Evolutionary conservation across 2,113 vertebrate species (phyloP).

Genomic region (Enhydra lutris): DNA sequence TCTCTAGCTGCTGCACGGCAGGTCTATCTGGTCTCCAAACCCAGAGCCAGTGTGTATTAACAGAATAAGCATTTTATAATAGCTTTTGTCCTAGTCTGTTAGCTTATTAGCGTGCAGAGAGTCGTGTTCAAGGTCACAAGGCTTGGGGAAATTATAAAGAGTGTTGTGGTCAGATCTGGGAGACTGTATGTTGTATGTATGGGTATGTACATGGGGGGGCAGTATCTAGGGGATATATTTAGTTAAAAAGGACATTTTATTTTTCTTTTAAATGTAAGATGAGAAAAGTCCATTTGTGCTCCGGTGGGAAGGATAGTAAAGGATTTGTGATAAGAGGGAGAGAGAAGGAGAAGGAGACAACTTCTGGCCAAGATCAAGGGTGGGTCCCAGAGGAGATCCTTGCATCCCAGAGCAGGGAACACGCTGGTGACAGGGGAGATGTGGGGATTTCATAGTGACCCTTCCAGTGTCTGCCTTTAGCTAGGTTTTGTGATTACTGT

Average conservation of each 20-base stretch:
- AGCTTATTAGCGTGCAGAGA: not conserved
- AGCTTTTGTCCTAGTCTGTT: not conserved
- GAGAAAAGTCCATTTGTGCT: not conserved
- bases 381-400: not conserved
- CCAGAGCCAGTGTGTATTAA: not conserved
- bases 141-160: not conserved
- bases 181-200: not conserved
- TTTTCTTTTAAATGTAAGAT: not conserved
- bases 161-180: not conserved
- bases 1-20: not conserved
- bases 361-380: not conserved
- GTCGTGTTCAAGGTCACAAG: not conserved
- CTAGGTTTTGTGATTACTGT: not conserved
- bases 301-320: not conserved
- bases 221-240: not conserved
- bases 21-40: not conserved
- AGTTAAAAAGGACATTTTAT: not conserved
- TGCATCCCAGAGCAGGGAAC: not conserved
- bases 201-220: too few species aligned
- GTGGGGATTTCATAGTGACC: not conserved
- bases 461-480: too few species aligned
- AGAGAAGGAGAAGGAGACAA: not conserved
- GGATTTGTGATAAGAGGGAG: not conserved
- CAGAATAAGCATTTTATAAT: not conserved
- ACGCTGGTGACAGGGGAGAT: rapidly evolving